Conservation (phyloP, 2,113 vertebrate species). For the Lota lota region DNA sequence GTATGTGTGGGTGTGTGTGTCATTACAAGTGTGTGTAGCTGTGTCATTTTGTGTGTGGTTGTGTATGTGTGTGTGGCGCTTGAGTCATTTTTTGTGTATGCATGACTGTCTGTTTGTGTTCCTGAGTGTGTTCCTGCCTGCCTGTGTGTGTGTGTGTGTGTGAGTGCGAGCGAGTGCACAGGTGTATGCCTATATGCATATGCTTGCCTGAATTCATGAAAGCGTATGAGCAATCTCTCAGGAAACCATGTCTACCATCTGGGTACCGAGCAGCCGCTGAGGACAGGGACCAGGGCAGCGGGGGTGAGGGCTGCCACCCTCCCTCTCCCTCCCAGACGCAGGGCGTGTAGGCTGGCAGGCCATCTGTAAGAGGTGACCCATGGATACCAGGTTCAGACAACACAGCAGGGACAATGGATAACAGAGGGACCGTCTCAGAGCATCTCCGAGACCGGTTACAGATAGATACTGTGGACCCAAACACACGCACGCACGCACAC, state of each 20-base stretch:
- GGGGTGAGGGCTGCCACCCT: background rate
- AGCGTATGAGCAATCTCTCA: conserved; percentile 6
- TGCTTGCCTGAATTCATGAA: conserved; percentile 3
- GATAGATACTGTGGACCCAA: conserved; percentile 9
- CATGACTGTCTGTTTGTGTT: conserved; percentile 13
- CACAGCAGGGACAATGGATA: conserved; percentile 56
- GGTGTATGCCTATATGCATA: background rate
- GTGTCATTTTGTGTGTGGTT: background rate
- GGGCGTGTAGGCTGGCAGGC: conserved; percentile 46
- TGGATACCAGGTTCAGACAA: conserved; percentile 51
- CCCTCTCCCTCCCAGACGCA: conserved; percentile 36
- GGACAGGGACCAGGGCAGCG: conserved; percentile 27
- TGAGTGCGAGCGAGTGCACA: background rate
- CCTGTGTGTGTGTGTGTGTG: conserved; percentile 22
- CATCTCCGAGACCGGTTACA: background rate
- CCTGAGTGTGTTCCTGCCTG: conserved; percentile 7
- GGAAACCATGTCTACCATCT: conserved; percentile 60
- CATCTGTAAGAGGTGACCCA: conserved; percentile 68
- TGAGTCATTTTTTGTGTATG: background rate
- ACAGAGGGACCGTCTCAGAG: conserved; percentile 43
- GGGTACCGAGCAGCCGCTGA: conserved; percentile 44
- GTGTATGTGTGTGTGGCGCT: conserved; percentile 6
- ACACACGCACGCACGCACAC: conserved; percentile 4
- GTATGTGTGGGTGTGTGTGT: conserved; percentile 20
- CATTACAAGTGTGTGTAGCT: conserved; percentile 22